phyloP scores from a whole-genome alignment of 2,113 vertebrate genomes.

The Abramis brama region DNA sequence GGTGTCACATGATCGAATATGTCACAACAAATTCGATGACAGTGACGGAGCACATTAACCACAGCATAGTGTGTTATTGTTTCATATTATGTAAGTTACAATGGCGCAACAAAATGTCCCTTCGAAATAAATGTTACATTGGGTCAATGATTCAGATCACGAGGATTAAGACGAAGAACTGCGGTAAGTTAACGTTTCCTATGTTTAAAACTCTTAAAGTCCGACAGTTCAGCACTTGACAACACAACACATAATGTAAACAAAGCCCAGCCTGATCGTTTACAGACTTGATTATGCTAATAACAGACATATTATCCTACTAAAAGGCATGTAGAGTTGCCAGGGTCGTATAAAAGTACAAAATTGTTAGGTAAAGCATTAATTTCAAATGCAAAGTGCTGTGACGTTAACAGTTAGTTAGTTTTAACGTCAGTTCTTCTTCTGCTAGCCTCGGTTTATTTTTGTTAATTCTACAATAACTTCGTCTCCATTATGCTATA shows the following conservation, averaged over 20 bases:
- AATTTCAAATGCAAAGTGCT: neutral
- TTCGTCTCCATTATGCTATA: neutral
- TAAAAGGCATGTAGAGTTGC: neutral
- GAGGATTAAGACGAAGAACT: too few relatives aligned
- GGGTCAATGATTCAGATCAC: neutral
- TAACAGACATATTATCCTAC: neutral
- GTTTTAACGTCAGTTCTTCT: neutral
- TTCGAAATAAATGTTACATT: neutral
- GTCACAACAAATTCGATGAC: neutral
- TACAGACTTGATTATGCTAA: neutral
- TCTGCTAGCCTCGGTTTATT: neutral
- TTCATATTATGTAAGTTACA: neutral
- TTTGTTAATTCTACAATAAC: neutral
- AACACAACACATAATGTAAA: constrained; percentile 12
- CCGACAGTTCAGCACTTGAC: constrained; percentile 1
- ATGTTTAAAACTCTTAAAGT: neutral
- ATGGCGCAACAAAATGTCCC: neutral
- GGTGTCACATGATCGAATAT: neutral
- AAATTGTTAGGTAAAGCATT: neutral
- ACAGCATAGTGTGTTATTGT: neutral
- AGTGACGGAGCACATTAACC: neutral
- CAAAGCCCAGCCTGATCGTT: neutral
- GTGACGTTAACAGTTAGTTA: neutral
- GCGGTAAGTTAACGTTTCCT: too few relatives aligned
- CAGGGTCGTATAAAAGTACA: neutral